Conservation (phyloP, 2,113 vertebrate species). For the Paradoxurus hermaphroditus region DNA sequence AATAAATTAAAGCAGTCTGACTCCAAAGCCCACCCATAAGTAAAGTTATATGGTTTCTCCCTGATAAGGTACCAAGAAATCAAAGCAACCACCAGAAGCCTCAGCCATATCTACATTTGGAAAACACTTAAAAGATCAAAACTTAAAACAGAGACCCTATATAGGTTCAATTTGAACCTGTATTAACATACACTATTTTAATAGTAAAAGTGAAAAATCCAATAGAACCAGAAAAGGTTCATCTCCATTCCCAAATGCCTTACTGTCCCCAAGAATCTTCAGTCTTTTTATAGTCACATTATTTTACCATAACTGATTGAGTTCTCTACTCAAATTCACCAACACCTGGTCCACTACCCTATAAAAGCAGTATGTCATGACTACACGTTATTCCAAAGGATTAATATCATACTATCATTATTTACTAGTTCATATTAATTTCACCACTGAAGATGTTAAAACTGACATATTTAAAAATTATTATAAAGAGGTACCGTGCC, state of each 20-base stretch:
- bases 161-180: neutral
- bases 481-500: neutral
- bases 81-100: neutral
- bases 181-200: neutral
- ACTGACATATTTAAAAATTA: neutral
- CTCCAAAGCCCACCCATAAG: neutral
- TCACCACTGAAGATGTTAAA: neutral
- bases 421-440: neutral
- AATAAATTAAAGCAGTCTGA: neutral
- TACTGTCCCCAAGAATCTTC: neutral
- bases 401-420: neutral
- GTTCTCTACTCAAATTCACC: neutral
- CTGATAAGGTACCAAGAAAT: neutral
- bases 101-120: neutral
- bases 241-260: neutral
- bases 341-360: neutral
- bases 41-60: neutral
- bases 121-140: neutral
- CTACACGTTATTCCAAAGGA: neutral
- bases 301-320: neutral
- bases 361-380: neutral
- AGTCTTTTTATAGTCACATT: neutral
- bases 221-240: neutral
- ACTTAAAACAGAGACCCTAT: neutral
- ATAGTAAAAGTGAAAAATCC: neutral